Evolutionary conservation across 1,140 invertebrate species (phyloP).

Genomic region (Halictus rubicundus): DNA sequence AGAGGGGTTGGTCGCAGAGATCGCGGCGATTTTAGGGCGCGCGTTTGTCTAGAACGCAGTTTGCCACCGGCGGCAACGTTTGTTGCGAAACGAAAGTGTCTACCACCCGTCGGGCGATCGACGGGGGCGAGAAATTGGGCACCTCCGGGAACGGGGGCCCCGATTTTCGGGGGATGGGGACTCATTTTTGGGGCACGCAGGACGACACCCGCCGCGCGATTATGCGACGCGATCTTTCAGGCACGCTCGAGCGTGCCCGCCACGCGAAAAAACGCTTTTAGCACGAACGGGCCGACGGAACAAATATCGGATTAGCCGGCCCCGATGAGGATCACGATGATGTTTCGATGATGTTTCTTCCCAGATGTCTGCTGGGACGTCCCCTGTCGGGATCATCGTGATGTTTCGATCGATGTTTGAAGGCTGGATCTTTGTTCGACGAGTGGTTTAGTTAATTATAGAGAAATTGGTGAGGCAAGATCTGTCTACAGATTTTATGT

Average conservation of each 20-base stretch:
- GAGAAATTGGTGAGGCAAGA: no score
- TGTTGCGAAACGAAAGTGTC: slow-evolving; percentile 48
- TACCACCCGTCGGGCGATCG: slow-evolving; percentile 69
- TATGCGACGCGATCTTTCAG: slow-evolving; percentile 61
- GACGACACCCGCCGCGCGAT: slow-evolving; percentile 76
- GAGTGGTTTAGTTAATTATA: no score
- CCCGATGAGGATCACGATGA: not conserved
- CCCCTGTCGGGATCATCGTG: no score
- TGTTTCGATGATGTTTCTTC: no score
- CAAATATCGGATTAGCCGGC: slow-evolving; percentile 36
- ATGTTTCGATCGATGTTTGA: no score
- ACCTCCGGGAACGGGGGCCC: slow-evolving; percentile 56
- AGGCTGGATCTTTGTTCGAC: no score
- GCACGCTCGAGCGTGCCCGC: slow-evolving; percentile 54
- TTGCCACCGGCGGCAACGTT: slow-evolving; percentile 22
- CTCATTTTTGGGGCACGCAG: slow-evolving; percentile 22
- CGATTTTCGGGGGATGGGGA: no score
- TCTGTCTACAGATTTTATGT: no score
- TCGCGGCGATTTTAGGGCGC: slow-evolving; percentile 39
- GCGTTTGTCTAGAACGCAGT: slow-evolving; percentile 20
- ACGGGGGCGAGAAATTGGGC: slow-evolving; percentile 76
- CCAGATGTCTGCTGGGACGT: no score
- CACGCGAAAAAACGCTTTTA: slow-evolving; percentile 13
- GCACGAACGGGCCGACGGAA: not conserved
- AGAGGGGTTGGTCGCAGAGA: slow-evolving; percentile 7